These are phyloP conservation scores for Phasianus colchicus DNA, from an alignment of 2,113 vertebrate species.

Conservation along the genomic window DNA sequence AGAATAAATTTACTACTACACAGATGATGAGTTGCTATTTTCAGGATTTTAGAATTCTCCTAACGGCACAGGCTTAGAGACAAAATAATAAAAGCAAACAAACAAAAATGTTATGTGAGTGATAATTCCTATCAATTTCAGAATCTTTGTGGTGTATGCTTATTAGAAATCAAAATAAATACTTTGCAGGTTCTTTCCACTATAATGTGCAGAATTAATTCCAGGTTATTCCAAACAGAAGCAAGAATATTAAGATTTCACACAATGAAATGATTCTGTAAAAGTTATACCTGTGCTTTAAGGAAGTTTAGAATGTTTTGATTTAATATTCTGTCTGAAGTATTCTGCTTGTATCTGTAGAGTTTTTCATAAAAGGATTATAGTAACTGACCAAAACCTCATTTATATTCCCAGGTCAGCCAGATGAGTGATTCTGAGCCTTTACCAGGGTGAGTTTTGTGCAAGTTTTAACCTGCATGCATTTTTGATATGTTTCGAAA, in stretches of 20 bases:
- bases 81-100: not conserved
- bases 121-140: not conserved
- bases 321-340: not conserved
- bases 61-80: not conserved
- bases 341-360: not conserved
- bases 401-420: constrained; percentile 42
- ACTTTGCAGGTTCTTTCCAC: not conserved
- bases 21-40: not conserved
- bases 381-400: constrained; percentile 18
- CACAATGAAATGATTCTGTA: not conserved
- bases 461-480: constrained; percentile 51
- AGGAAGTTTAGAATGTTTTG: not conserved
- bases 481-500: constrained; percentile 68
- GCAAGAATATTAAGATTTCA: not conserved
- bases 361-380: not conserved
- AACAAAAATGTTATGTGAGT: not conserved
- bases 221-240: not conserved
- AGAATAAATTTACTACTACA: not conserved
- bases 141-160: not conserved
- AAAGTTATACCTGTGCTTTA: not conserved
- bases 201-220: constrained; percentile 19
- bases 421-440: constrained; percentile 18
- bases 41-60: not conserved
- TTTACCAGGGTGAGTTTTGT: constrained; percentile 36
- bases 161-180: not conserved